Evolutionary conservation across 2,888 invertebrate species (phyloP).

Genomic region (Sisyra nigra): DNA sequence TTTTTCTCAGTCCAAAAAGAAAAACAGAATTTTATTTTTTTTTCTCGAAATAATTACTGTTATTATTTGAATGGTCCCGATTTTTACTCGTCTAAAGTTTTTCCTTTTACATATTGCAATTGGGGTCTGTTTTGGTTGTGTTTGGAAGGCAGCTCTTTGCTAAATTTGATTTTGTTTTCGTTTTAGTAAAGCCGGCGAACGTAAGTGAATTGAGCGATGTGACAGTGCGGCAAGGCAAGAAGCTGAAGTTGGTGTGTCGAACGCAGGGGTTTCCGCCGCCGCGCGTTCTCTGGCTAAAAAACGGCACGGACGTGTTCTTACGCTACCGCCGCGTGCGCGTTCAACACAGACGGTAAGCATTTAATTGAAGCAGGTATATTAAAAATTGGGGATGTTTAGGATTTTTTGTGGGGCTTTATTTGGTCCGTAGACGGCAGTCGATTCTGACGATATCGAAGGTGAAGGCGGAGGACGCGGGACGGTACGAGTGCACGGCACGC

Average conservation of each 20-base stretch:
- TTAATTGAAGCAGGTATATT: neutral
- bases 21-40: too few species aligned
- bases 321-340: conserved; percentile 1
- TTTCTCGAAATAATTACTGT: too few species aligned
- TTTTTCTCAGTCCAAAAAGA: too few species aligned
- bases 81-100: too few species aligned
- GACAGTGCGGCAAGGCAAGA: conserved; percentile 3
- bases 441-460: conserved; percentile 6
- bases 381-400: neutral
- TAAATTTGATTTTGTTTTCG: conserved; percentile 3
- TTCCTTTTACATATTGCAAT: too few species aligned
- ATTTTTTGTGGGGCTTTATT: neutral
- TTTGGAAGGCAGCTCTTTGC: too few species aligned
- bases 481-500: conserved; percentile 5
- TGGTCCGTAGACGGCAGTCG: conserved; percentile 7
- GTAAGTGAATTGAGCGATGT: conserved; percentile 5
- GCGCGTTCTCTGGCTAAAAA: conserved; percentile 6
- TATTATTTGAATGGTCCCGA: too few species aligned
- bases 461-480: conserved; percentile 6
- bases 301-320: conserved; percentile 5
- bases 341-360: conserved; percentile 2
- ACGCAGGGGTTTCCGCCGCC: conserved; percentile 8
- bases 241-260: conserved; percentile 6
- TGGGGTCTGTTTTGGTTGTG: too few species aligned
- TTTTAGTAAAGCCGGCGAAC: conserved; percentile 7